These are phyloP conservation scores for Erebia palarica DNA, from an alignment of 2,888 invertebrate genomes.

Conservation along the genomic window DNA sequence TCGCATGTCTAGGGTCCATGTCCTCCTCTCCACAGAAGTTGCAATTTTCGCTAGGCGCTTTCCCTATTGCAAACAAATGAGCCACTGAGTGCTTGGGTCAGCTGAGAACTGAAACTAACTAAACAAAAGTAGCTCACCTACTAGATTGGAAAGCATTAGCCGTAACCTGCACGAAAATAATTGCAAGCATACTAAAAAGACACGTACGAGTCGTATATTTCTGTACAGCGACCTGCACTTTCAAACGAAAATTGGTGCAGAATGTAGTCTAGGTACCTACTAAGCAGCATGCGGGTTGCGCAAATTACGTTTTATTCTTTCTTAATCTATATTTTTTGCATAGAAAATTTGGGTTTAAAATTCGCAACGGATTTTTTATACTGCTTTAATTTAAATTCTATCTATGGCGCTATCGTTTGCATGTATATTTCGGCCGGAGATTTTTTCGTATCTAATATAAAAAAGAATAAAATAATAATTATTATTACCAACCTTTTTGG, in stretches of 20 bases:
- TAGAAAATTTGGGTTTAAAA: conserved; percentile 1
- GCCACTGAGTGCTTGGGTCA: too few relatives aligned
- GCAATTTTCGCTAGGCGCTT: too few relatives aligned
- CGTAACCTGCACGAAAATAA: too few relatives aligned
- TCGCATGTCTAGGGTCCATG: too few relatives aligned
- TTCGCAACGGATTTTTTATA: conserved; percentile 9
- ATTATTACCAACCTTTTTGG: too few relatives aligned
- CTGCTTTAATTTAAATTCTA: conserved; percentile 12
- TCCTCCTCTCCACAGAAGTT: too few relatives aligned
- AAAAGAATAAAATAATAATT: too few relatives aligned
- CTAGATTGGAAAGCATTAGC: too few relatives aligned
- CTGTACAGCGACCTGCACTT: not conserved
- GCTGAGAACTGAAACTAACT: too few relatives aligned
- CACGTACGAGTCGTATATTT: not conserved
- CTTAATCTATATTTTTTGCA: conserved; percentile 11
- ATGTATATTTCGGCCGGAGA: not conserved
- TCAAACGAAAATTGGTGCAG: conserved; percentile 8
- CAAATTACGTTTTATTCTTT: conserved; percentile 13
- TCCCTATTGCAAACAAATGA: too few relatives aligned
- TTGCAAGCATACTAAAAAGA: not conserved
- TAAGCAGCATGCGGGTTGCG: not conserved
- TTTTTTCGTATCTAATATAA: not conserved
- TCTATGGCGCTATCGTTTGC: not conserved
- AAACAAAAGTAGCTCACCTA: too few relatives aligned
- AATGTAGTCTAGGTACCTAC: not conserved